A percentile compares a stretch with the other conserved stretches of the same genome.
Evolutionary conservation across 2,797 vertebrate species (phyloP).

Genomic region (Pangasius larnaudii): DNA sequence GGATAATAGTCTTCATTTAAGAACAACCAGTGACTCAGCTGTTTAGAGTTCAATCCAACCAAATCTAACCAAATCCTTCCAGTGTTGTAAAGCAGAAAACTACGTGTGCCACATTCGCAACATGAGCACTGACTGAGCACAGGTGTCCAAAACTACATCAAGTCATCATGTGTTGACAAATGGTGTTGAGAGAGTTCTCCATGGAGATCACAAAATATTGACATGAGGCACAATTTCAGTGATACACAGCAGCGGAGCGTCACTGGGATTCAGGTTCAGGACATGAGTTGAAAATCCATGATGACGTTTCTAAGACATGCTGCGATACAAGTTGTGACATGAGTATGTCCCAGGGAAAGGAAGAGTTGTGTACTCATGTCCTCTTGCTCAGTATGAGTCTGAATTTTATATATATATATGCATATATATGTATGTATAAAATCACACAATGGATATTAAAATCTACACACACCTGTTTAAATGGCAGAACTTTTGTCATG

Average conservation of each 20-base stretch:
- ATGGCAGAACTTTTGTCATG: too few species aligned
- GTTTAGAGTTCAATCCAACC: background rate
- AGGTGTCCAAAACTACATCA: background rate
- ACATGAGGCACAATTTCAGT: background rate
- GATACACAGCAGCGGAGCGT: background rate
- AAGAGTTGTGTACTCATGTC: background rate
- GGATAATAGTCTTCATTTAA: background rate
- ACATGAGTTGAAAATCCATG: background rate
- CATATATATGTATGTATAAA: too few species aligned
- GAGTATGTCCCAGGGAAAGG: background rate
- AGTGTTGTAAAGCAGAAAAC: background rate
- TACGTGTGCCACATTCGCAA: background rate
- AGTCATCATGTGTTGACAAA: background rate
- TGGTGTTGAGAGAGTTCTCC: background rate
- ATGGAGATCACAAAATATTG: background rate
- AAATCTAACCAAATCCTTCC: background rate
- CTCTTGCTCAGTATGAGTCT: background rate
- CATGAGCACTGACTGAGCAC: background rate
- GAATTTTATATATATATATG: background rate
- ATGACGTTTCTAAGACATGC: background rate
- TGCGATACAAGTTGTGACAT: background rate
- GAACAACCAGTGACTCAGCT: background rate
- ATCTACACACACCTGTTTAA: too few species aligned
- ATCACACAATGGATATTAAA: too few species aligned
- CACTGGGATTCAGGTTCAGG: background rate